Evolutionary conservation across 2,888 invertebrate species (phyloP).

Genomic region (Myopa tessellatipennis): DNA sequence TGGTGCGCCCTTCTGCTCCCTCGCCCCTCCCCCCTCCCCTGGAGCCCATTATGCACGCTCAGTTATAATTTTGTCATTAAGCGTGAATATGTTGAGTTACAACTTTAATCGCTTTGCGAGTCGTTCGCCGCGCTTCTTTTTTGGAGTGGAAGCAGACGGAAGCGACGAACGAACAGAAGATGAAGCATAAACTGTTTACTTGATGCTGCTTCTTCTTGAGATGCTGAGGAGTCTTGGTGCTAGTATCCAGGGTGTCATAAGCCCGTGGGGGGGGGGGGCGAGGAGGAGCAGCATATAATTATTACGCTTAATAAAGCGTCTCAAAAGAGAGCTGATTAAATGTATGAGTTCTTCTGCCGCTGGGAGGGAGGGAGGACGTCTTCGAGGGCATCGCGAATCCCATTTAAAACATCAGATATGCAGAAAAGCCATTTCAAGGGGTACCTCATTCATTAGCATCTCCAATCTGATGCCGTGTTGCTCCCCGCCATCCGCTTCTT

Average conservation of each 20-base stretch:
- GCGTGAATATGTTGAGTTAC: constrained; percentile 38
- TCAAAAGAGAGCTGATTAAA: constrained; percentile 34
- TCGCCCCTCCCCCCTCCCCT: not conserved
- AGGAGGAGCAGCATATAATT: not conserved
- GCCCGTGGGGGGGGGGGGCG: not conserved
- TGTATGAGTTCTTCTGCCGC: constrained; percentile 18
- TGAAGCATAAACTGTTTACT: not conserved
- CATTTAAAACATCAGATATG: too few relatives aligned
- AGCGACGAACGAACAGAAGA: not conserved
- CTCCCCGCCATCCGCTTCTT: not conserved
- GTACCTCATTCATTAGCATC: constrained; percentile 26
- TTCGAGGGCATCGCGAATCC: too few relatives aligned
- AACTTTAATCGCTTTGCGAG: constrained; percentile 37
- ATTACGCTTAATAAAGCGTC: constrained; percentile 32
- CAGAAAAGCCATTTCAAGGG: not conserved
- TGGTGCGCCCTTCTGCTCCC: not conserved
- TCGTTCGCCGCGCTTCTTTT: not conserved
- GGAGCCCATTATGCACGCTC: constrained; percentile 5
- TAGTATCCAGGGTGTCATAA: not conserved
- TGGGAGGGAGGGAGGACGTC: not conserved
- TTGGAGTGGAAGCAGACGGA: not conserved
- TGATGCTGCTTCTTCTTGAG: not conserved
- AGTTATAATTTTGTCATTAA: constrained; percentile 38
- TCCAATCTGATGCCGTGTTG: not conserved
- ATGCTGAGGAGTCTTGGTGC: not conserved